Evolutionary conservation across 2,113 vertebrate species (phyloP).

Genomic region (Uria aalge): DNA sequence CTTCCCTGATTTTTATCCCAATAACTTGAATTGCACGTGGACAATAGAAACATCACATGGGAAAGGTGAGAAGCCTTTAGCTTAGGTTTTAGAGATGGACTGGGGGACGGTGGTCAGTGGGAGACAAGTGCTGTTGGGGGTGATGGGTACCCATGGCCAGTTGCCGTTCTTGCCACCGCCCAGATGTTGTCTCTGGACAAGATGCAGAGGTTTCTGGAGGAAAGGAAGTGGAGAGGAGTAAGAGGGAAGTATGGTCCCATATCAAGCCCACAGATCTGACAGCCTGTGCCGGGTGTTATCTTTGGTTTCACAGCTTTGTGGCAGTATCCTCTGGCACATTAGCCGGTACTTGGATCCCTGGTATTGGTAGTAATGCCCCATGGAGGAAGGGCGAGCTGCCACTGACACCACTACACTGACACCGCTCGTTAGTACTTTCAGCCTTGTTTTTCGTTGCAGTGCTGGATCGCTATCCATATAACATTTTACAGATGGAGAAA

Average conservation of each 20-base stretch:
- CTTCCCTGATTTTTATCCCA: slow-evolving; percentile 98
- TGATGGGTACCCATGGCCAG: accelerated
- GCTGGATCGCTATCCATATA: background rate
- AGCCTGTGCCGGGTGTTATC: too few relatives aligned
- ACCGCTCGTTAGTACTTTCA: background rate
- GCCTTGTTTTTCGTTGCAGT: background rate
- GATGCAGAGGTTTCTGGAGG: background rate
- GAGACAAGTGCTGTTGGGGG: background rate
- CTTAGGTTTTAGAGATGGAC: background rate
- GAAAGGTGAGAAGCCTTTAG: slow-evolving; percentile 81
- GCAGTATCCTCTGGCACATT: background rate
- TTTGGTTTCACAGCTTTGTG: background rate
- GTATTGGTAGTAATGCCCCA: background rate
- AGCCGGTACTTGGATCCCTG: background rate
- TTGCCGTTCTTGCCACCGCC: background rate
- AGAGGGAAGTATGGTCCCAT: background rate
- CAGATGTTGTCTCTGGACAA: background rate
- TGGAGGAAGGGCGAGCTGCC: background rate
- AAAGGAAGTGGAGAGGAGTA: background rate
- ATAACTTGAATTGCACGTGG: slow-evolving; percentile 99
- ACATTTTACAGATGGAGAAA: background rate
- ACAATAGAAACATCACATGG: slow-evolving; percentile 95
- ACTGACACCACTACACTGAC: accelerated
- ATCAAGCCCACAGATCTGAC: background rate
- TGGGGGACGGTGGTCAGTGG: background rate